Conservation (phyloP, 2,888 invertebrate genomes). For the Chironomus tentans region DNA sequence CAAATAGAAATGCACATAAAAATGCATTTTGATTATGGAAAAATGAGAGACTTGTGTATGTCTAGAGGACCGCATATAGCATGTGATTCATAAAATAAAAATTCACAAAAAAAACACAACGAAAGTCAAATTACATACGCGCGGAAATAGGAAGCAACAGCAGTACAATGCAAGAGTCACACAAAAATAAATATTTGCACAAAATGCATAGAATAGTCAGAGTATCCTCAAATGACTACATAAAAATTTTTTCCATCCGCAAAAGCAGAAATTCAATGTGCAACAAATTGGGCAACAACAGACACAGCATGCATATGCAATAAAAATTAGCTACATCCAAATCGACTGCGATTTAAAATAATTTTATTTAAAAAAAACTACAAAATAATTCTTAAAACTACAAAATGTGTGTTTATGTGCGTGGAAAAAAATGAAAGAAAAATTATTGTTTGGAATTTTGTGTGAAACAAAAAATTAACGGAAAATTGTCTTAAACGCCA, state of each 20-base stretch:
- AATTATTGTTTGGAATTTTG: background rate
- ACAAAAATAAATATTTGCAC: constrained; percentile 12
- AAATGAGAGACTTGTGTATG: too few relatives aligned
- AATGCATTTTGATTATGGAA: constrained; percentile 8
- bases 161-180: background rate
- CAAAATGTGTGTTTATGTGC: background rate
- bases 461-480: background rate
- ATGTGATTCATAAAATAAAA: background rate
- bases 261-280: too few relatives aligned
- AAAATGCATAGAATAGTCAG: background rate
- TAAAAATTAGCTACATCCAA: constrained; percentile 26
- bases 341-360: constrained; percentile 23
- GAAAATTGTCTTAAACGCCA: constrained; percentile 21
- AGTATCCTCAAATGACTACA: background rate
- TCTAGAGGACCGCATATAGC: background rate
- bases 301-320: background rate
- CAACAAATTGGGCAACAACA: too few relatives aligned
- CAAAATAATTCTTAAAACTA: background rate
- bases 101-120: background rate
- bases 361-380: too few relatives aligned
- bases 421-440: background rate
- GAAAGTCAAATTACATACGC: background rate
- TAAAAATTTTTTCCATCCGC: background rate
- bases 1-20: constrained; percentile 19
- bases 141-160: background rate